phyloP scores from a whole-genome alignment of 1,140 invertebrate species.

The Heterodera carotae region DNA sequence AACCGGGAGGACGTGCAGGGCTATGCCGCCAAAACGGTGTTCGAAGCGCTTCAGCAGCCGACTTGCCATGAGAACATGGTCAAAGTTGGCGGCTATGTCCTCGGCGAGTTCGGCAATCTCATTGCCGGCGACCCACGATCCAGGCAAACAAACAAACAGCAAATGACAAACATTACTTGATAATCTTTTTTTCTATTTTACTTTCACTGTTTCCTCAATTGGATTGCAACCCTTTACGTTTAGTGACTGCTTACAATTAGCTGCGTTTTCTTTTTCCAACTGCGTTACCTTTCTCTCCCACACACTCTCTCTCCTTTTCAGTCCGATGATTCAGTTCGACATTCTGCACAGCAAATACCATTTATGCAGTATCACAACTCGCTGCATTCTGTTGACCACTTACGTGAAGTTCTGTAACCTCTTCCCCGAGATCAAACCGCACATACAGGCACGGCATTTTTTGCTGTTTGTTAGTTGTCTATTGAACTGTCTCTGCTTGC shows the following conservation, averaged over 20 bases:
- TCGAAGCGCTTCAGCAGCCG: slow-evolving; percentile 76
- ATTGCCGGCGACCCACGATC: slow-evolving; percentile 97
- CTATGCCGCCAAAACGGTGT: slow-evolving; percentile 98
- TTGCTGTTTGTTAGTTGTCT: not conserved
- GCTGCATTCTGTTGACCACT: slow-evolving; percentile 91
- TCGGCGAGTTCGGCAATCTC: slow-evolving; percentile 98
- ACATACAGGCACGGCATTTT: slow-evolving; percentile 79
- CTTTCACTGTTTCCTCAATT: slow-evolving; percentile 66
- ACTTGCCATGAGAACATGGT: slow-evolving; percentile 99
- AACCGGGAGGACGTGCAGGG: slow-evolving; percentile 96
- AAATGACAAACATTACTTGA: no score
- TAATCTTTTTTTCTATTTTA: not conserved
- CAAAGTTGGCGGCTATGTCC: slow-evolving; percentile 98
- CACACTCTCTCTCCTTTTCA: slow-evolving; percentile 49
- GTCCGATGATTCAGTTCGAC: slow-evolving; percentile 63
- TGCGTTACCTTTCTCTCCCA: no score
- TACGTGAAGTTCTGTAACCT: slow-evolving; percentile 99
- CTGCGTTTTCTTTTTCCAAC: no score
- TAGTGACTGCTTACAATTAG: no score
- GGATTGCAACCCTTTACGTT: not conserved
- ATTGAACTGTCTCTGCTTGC: not conserved
- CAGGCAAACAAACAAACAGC: slow-evolving; percentile 60
- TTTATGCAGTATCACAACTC: slow-evolving; percentile 91
- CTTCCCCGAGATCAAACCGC: slow-evolving; percentile 94
- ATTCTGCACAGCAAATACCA: slow-evolving; percentile 75